These are phyloP conservation scores for Poliocrania exsul DNA, from an alignment of 2,797 vertebrate species.

Conservation along the genomic window DNA sequence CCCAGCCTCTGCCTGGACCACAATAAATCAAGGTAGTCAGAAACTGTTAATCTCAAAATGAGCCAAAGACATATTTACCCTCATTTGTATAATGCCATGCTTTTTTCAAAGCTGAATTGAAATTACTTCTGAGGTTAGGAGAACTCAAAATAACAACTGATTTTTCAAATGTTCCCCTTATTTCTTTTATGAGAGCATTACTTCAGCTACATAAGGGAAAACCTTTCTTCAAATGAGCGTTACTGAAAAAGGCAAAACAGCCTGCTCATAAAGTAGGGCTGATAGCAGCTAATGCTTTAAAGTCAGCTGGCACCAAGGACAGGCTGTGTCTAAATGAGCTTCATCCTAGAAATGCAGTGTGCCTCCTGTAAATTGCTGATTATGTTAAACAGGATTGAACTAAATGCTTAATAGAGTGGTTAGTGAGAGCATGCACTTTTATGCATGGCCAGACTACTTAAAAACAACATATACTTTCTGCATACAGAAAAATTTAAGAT, in stretches of 20 bases:
- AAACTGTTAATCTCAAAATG: not conserved
- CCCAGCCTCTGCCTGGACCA: not conserved
- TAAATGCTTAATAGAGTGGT: not conserved
- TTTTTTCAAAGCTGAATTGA: not conserved
- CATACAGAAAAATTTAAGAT: not conserved
- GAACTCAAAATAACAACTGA: not conserved
- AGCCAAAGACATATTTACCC: not conserved
- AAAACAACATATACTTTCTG: not conserved
- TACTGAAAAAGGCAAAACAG: constrained; percentile 43
- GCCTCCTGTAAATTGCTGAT: not conserved
- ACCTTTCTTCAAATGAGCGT: not conserved
- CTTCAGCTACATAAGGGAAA: not conserved
- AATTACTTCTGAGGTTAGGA: not conserved
- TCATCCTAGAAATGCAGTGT: not conserved
- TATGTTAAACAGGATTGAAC: not conserved
- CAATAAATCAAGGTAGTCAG: not conserved
- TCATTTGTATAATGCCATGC: not conserved
- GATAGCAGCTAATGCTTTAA: not conserved
- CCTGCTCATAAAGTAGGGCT: not conserved
- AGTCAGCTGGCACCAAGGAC: not conserved
- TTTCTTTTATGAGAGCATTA: not conserved
- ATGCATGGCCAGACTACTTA: not conserved
- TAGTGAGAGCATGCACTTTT: not conserved
- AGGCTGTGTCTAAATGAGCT: not conserved
- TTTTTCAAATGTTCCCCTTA: not conserved